These are phyloP conservation scores for Latrodectus geometricus DNA, from an alignment of 1,140 invertebrate genomes.

Conservation along the genomic window DNA sequence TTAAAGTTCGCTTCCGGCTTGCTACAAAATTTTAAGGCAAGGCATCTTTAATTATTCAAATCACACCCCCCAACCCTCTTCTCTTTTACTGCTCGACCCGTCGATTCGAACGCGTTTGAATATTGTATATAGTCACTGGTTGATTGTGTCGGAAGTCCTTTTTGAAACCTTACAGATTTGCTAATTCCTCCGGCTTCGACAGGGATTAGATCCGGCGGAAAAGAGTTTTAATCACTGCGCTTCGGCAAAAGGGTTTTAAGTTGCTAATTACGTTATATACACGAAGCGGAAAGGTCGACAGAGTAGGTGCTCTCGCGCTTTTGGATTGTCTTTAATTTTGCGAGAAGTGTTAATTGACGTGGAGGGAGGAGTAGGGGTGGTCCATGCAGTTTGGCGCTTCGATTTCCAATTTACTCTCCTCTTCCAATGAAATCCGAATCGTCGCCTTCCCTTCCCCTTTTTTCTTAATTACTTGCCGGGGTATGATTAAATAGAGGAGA, in stretches of 20 bases:
- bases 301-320: background rate
- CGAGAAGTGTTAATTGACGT: constrained; percentile 55
- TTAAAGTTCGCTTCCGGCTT: constrained; percentile 28
- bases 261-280: constrained; percentile 51
- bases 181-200: constrained; percentile 50
- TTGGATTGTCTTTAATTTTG: constrained; percentile 57
- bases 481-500: constrained; percentile 29
- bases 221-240: constrained; percentile 57
- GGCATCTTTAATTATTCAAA: constrained; percentile 58
- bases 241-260: constrained; percentile 52
- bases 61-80: background rate
- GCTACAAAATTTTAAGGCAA: background rate
- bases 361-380: background rate
- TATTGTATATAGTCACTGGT: constrained; percentile 32
- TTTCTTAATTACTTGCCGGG: constrained; percentile 47
- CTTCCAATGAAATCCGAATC: constrained; percentile 23
- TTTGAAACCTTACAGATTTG: constrained; percentile 56
- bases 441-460: background rate
- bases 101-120: constrained; percentile 20
- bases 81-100: background rate
- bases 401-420: constrained; percentile 25
- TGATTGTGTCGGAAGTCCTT: constrained; percentile 53
- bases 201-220: constrained; percentile 35
- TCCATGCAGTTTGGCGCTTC: constrained; percentile 1
- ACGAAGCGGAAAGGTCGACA: constrained; percentile 18